Base-by-base conservation (phyloP, 2,797 vertebrate species). In the Gobio occitaniae region DNA sequence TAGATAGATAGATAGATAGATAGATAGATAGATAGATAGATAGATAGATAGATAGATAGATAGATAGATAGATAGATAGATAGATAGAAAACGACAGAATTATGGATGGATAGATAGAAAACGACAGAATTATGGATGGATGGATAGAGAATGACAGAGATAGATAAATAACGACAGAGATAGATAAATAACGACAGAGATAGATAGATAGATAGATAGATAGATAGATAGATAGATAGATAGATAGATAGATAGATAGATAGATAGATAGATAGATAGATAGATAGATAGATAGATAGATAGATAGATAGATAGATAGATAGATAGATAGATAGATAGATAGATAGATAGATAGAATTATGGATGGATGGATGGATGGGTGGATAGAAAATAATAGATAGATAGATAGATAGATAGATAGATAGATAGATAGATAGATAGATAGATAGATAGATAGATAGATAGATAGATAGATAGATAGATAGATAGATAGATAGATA, bases 301-400 rank as follows among this genome's bases (percentile, higher is more conserved):
- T 1, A 17, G 41, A 63, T 10, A 29, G 17, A 38, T 3, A n/a
- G n/a, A n/a, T n/a, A n/a, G n/a, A n/a, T n/a, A n/a, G n/a, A 11
- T 11, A 6, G 52, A 77, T 3, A 36, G 36, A 78, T 2, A 0
- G 36, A 47, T 4, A 6, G 56, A 78, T 0, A n/a, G 19, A 61
- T 0, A 13, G 70, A 47, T 0, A 48, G 70, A n/a, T 0, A 2
- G 44, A 6, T 0, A 25, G 41, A n/a, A n/a, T n/a, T n/a, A 80
- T 6, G 11, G 65, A 82, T 7, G 21, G 48, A 71, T 25, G 3
- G 7, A 70, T 0, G 0, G 6, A 66, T 1, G 25, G 38, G 75
- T 0, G 16, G 32, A 48, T 15, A 2, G 59, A 71, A n/a, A n/a
- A n/a, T n/a, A n/a, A 47, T 1, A 38, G 17, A 44, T 1, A 38